phyloP scores from a whole-genome alignment of 1,140 invertebrate species.

The Portunus trituberculatus region DNA sequence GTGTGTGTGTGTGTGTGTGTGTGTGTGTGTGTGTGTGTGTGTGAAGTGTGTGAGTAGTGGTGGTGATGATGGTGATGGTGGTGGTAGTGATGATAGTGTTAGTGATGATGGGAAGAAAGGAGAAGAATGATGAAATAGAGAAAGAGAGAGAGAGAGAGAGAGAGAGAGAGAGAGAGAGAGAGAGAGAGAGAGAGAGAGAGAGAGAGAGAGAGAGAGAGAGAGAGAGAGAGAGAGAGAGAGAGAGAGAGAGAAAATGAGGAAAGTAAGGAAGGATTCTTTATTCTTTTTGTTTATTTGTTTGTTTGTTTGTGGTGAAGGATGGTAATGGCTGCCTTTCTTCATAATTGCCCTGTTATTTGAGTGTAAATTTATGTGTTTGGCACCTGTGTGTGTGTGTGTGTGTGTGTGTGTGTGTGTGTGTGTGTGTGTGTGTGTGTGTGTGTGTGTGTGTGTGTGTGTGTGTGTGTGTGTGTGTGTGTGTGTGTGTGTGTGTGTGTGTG shows the following conservation, averaged over 20 bases:
- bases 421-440: slow-evolving; percentile 49
- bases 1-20: slow-evolving; percentile 43
- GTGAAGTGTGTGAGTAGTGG: not conserved
- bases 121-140: not conserved
- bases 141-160: no score
- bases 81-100: no score
- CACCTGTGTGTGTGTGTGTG: slow-evolving; percentile 43
- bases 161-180: no score
- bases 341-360: no score
- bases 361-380: slow-evolving; percentile 25
- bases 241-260: not conserved
- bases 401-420: slow-evolving; percentile 49
- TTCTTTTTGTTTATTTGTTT: no score
- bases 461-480: slow-evolving; percentile 42
- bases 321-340: no score
- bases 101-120: no score
- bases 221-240: not conserved
- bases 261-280: no score
- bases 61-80: no score
- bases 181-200: no score
- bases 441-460: slow-evolving; percentile 50
- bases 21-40: slow-evolving; percentile 42
- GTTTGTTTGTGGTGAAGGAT: no score
- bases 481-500: slow-evolving; percentile 41
- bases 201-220: no score